These are phyloP conservation scores for Acanthopleura granulata DNA, from an alignment of 2,888 invertebrate genomes.

Conservation along the genomic window DNA sequence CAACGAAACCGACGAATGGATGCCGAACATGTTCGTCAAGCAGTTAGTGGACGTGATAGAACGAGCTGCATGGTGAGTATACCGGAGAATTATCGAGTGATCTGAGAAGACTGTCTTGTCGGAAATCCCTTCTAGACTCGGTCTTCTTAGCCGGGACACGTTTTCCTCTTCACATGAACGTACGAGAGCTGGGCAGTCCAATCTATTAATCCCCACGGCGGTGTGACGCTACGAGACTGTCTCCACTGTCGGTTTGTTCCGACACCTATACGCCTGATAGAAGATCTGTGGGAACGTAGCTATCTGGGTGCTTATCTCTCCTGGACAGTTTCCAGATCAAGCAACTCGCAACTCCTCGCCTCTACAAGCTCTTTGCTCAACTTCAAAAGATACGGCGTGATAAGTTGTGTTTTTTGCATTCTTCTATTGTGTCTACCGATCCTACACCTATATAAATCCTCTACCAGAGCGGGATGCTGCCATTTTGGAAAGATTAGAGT, in stretches of 20 bases:
- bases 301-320: background rate
- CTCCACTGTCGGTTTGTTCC: background rate
- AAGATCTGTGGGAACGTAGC: background rate
- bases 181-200: background rate
- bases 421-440: too few species aligned
- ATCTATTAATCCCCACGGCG: background rate
- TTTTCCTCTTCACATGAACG: background rate
- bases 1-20: constrained; percentile 62
- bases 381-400: too few species aligned
- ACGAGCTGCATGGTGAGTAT: constrained; percentile 55
- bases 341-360: background rate
- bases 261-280: background rate
- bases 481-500: too few species aligned
- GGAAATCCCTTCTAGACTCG: background rate
- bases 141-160: background rate
- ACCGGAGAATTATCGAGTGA: background rate
- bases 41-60: constrained; percentile 54
- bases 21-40: constrained; percentile 55
- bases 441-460: too few species aligned
- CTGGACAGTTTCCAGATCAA: background rate
- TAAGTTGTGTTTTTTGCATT: too few species aligned
- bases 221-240: background rate
- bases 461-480: too few species aligned
- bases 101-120: background rate
- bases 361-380: background rate